Conservation (phyloP, 2,888 invertebrate species). For the Hanleya hanleyi region DNA sequence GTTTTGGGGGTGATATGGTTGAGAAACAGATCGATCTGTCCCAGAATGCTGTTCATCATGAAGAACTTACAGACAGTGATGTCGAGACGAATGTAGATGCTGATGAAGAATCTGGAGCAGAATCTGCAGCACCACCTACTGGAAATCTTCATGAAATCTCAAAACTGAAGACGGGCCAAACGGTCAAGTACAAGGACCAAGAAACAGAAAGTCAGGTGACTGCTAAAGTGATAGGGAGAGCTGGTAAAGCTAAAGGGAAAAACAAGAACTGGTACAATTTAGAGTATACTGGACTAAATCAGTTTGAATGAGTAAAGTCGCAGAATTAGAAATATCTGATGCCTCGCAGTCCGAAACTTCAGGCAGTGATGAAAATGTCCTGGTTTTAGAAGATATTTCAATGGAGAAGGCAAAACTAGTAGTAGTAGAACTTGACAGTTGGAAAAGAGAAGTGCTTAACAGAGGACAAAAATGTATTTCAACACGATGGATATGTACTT, state of each 20-base stretch:
- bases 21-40: not conserved
- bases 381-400: conserved; percentile 5
- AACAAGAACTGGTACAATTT: conserved; percentile 16
- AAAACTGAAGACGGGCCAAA: too few species aligned
- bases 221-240: conserved; percentile 11
- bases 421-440: conserved; percentile 10
- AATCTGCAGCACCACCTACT: not conserved
- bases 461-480: conserved; percentile 14
- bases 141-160: too few species aligned
- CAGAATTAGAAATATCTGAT: not conserved
- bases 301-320: not conserved
- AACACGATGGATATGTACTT: conserved; percentile 13
- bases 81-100: not conserved
- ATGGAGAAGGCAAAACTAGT: conserved; percentile 7
- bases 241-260: conserved; percentile 14
- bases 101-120: not conserved
- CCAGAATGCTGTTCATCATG: not conserved
- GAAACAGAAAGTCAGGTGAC: not conserved
- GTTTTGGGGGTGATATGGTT: too few species aligned
- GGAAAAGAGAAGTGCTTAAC: conserved; percentile 11
- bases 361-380: not conserved
- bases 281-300: conserved; percentile 3
- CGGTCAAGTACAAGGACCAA: too few species aligned
- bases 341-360: not conserved
- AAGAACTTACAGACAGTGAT: not conserved